These are phyloP conservation scores for Sprattus sprattus DNA, from an alignment of 2,113 vertebrate species.

Conservation along the genomic window DNA sequence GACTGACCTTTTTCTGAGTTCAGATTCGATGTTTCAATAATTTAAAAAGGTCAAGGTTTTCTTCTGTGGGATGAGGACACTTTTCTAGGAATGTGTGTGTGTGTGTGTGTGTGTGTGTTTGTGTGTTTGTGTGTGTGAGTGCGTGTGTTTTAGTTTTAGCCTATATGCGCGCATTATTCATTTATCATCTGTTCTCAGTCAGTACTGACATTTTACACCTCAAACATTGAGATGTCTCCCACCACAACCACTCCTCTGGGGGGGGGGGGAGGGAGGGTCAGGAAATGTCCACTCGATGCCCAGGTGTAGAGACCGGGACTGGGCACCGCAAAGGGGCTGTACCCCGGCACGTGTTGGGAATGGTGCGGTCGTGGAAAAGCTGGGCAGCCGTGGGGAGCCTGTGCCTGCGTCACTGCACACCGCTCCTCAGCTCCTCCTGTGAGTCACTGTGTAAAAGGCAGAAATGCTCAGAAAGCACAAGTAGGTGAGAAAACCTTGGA, in stretches of 20 bases:
- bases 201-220: neutral
- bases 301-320: neutral
- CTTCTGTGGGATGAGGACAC: neutral
- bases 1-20: neutral
- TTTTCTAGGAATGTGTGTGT: neutral
- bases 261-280: no score
- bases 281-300: no score
- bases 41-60: slow-evolving; percentile 20
- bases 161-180: neutral
- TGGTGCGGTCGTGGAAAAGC: neutral
- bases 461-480: neutral
- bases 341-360: neutral
- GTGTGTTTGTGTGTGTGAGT: neutral
- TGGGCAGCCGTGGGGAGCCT: neutral
- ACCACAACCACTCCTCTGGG: neutral
- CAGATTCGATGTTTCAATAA: slow-evolving; percentile 17
- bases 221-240: neutral
- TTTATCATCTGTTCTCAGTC: neutral
- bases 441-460: neutral
- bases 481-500: neutral
- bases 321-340: neutral
- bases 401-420: neutral
- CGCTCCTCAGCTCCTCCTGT: neutral
- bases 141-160: neutral
- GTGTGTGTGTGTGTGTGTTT: slow-evolving; percentile 21